Conservation (phyloP, 1,140 invertebrate species). For the Apis florea region DNA sequence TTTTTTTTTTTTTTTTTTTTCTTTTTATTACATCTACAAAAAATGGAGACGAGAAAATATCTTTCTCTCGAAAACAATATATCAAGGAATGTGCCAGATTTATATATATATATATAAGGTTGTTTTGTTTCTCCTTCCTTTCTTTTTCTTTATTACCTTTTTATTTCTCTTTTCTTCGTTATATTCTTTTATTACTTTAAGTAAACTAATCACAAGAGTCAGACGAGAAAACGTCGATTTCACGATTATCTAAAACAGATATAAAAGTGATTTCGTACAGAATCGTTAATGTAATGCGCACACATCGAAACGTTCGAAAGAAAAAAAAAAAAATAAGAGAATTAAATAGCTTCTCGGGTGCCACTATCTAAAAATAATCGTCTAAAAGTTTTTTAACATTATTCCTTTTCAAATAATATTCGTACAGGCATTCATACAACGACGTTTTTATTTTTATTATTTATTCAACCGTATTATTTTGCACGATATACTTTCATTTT, state of each 20-base stretch:
- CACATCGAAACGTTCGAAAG: background rate
- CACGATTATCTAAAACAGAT: background rate
- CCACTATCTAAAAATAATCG: background rate
- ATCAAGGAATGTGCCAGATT: constrained; percentile 18
- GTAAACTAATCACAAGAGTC: background rate
- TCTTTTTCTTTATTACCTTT: background rate
- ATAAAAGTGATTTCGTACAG: background rate
- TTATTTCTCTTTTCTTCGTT: background rate
- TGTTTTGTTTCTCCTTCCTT: constrained; percentile 11
- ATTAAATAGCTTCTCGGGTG: background rate
- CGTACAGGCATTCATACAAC: background rate
- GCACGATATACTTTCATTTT: background rate
- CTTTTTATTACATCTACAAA: background rate
- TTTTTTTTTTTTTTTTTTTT: background rate
- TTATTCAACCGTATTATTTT: background rate
- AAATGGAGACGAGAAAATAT: background rate
- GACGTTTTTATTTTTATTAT: too few species aligned
- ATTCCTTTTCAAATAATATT: background rate
- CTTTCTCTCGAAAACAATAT: background rate
- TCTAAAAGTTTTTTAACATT: background rate
- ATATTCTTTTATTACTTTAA: background rate
- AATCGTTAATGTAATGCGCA: too few species aligned
- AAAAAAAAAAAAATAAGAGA: constrained; percentile 5
- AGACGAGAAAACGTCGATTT: background rate
- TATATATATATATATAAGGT: background rate